Percentiles rank a stretch among this genome's conserved stretches.
phyloP scores from a whole-genome alignment of 2,113 vertebrate genomes.

The Hucho hucho region DNA sequence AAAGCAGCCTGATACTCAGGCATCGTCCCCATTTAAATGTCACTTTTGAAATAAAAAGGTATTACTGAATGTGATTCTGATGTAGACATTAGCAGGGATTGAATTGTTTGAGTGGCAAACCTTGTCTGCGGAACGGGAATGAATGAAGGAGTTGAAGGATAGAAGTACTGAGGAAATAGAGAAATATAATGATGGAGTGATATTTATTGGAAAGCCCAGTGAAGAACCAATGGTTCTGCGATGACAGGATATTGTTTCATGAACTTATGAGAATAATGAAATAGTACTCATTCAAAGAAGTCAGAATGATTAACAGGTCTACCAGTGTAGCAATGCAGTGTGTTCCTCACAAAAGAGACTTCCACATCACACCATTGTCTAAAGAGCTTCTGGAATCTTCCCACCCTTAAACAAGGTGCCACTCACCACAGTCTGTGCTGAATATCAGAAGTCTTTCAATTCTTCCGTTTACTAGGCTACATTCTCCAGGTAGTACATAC shows the following conservation, averaged over 20 bases:
- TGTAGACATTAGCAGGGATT: constrained; percentile 40
- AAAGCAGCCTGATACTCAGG: constrained; percentile 29
- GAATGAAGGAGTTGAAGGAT: constrained; percentile 43
- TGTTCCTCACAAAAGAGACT: no score
- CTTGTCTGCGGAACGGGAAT: constrained; percentile 39
- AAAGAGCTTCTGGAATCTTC: background rate
- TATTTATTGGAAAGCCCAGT: constrained; percentile 24
- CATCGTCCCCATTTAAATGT: constrained; percentile 53
- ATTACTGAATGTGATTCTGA: constrained; percentile 42
- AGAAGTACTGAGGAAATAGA: constrained; percentile 11
- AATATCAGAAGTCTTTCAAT: background rate
- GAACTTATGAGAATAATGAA: constrained; percentile 16
- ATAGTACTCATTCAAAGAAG: constrained; percentile 17
- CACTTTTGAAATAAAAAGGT: constrained; percentile 55
- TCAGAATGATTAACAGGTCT: background rate
- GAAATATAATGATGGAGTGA: background rate
- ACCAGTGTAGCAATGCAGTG: background rate
- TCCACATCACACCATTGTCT: background rate
- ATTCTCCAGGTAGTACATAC: background rate
- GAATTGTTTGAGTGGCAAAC: constrained; percentile 33
- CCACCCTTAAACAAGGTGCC: background rate
- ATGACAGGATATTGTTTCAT: constrained; percentile 30
- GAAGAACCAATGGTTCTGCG: constrained; percentile 33
- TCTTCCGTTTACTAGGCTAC: background rate
- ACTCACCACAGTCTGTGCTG: background rate